phyloP scores from a whole-genome alignment of 2,113 vertebrate genomes.

The Dromaius novaehollandiae region DNA sequence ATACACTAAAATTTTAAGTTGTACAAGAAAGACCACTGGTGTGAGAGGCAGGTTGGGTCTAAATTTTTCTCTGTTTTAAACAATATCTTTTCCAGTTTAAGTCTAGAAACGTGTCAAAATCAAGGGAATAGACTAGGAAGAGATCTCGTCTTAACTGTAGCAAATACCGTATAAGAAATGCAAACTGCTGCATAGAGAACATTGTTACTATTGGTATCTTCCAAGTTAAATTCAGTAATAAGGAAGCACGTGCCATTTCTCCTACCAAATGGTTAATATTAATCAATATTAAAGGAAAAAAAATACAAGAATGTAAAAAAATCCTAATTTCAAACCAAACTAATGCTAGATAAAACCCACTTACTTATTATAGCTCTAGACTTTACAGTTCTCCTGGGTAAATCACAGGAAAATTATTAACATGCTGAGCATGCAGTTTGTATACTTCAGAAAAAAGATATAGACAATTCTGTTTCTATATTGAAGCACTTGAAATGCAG shows the following conservation, averaged over 20 bases:
- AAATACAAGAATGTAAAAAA: background rate
- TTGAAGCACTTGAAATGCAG: background rate
- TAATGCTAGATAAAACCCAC: background rate
- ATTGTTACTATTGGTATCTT: background rate
- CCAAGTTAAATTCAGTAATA: background rate
- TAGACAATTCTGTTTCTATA: background rate
- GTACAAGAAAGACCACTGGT: background rate
- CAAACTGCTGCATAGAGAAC: background rate
- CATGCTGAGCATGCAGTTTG: background rate
- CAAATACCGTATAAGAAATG: background rate
- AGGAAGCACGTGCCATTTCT: background rate
- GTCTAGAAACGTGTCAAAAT: background rate
- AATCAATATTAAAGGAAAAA: background rate
- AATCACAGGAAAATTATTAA: background rate
- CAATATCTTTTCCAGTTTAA: background rate
- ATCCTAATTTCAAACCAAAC: background rate
- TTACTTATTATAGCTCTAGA: background rate
- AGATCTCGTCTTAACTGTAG: background rate
- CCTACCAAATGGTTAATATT: background rate
- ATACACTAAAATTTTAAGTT: background rate
- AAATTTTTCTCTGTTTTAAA: background rate
- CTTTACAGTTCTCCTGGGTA: background rate
- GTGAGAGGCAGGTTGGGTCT: background rate
- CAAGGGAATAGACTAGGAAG: background rate
- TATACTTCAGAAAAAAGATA: background rate